A percentile compares a stretch with the other conserved stretches of the same genome.
These are phyloP conservation scores for Amazonetta brasiliensis DNA, from an alignment of 2,797 vertebrate species.

Conservation along the genomic window DNA sequence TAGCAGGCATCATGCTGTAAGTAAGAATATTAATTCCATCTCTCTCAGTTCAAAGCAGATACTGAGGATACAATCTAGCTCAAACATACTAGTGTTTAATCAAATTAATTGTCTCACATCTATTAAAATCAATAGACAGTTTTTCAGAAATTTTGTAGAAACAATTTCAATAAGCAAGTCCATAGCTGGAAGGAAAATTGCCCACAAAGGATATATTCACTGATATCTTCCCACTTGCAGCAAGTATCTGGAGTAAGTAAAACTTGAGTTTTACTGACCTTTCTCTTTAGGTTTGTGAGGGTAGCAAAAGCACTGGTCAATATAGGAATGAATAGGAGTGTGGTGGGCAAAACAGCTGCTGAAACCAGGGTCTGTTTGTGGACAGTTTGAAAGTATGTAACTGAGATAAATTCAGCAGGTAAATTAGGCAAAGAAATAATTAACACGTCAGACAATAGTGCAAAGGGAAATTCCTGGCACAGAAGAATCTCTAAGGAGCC, in stretches of 20 bases:
- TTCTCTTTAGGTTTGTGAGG: not conserved
- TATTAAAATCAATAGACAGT: not conserved
- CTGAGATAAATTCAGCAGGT: not conserved
- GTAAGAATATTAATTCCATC: not conserved
- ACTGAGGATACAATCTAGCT: not conserved
- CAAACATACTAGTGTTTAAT: not conserved
- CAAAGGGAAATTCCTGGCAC: not conserved
- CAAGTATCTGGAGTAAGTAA: not conserved
- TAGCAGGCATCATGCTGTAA: not conserved
- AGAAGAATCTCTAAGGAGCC: not conserved
- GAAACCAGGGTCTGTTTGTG: not conserved
- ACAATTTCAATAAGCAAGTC: not conserved
- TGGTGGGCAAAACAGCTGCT: not conserved
- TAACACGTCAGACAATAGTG: not conserved
- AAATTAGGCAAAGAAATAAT: constrained; percentile 29
- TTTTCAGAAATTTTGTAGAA: not conserved
- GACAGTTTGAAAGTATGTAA: not conserved
- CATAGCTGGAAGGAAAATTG: not conserved
- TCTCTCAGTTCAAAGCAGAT: not conserved
- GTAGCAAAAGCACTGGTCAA: not conserved
- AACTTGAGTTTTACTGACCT: not conserved
- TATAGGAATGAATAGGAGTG: not conserved
- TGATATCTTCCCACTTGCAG: not conserved
- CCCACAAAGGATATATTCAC: not conserved
- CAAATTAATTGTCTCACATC: not conserved